These are phyloP conservation scores for Temnothorax unifasciatus DNA, from an alignment of 2,888 invertebrate species.

Conservation along the genomic window DNA sequence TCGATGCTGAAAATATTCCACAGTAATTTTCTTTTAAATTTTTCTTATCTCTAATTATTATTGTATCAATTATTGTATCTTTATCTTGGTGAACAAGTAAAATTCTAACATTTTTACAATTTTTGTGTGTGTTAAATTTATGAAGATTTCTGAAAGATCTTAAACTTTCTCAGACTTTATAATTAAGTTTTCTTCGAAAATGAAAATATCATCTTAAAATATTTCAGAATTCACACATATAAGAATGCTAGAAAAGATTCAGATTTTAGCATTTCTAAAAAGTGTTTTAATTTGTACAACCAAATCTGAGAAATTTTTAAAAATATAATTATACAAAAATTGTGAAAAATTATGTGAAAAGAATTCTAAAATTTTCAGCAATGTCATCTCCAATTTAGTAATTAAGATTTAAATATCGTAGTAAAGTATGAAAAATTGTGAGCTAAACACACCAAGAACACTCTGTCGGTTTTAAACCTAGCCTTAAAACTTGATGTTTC, in stretches of 20 bases:
- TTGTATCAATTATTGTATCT: not conserved
- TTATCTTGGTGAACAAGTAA: not conserved
- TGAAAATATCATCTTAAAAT: not conserved
- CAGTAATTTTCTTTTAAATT: not conserved
- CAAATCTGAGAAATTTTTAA: too few relatives aligned
- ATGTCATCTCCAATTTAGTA: not conserved
- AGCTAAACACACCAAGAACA: not conserved
- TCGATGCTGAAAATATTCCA: not conserved
- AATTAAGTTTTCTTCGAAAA: not conserved
- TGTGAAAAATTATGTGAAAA: too few relatives aligned
- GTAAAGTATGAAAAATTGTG: not conserved
- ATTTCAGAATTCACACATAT: not conserved
- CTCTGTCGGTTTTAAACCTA: not conserved
- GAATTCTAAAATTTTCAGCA: not conserved
- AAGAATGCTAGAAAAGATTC: too few relatives aligned
- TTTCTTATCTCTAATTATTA: not conserved
- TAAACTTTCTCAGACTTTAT: not conserved
- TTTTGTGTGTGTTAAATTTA: not conserved
- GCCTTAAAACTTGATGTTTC: not conserved
- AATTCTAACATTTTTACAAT: too few relatives aligned
- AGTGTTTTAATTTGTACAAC: too few relatives aligned
- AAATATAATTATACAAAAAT: too few relatives aligned
- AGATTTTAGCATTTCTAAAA: too few relatives aligned
- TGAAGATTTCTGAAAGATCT: not conserved
- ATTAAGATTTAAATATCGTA: not conserved